A percentile compares a stretch with the other conserved stretches of the same genome.
Evolutionary conservation across 2,113 vertebrate genomes (phyloP).

Genomic region (Python bivittatus): DNA sequence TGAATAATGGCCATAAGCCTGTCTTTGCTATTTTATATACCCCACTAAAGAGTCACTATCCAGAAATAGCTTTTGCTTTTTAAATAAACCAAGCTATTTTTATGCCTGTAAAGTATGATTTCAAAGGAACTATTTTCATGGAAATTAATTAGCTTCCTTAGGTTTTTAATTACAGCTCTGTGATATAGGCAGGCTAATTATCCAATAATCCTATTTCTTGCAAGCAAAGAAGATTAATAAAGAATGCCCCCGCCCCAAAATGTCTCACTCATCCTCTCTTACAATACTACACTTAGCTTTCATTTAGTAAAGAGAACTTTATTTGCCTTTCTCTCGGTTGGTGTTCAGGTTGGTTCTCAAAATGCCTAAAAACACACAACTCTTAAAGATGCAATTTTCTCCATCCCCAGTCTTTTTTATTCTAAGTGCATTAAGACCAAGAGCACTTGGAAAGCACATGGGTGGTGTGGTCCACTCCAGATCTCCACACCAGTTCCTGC

Average conservation of each 20-base stretch:
- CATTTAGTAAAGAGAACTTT: neutral
- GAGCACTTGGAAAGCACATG: neutral
- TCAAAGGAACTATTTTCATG: conserved; percentile 67
- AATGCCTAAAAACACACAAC: neutral
- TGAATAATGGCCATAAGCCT: neutral
- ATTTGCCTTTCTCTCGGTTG: neutral
- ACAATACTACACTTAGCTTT: neutral
- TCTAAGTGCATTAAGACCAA: neutral
- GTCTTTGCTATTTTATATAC: conserved; percentile 50
- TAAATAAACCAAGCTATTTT: conserved; percentile 56
- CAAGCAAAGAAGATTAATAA: conserved; percentile 40
- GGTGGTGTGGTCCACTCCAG: neutral
- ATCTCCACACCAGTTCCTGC: neutral
- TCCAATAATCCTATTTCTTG: conserved; percentile 64
- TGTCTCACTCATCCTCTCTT: neutral
- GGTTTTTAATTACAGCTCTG: conserved; percentile 71
- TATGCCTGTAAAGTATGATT: conserved; percentile 66
- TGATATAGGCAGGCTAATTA: conserved; percentile 68
- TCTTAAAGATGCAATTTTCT: neutral
- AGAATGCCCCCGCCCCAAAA: conserved; percentile 27
- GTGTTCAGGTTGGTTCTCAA: neutral
- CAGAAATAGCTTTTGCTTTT: conserved; percentile 66
- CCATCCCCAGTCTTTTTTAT: neutral
- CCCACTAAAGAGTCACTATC: conserved; percentile 55
- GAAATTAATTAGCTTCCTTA: conserved; percentile 76